Percentiles rank a stretch among this genome's conserved stretches.
These are phyloP conservation scores for Zoanthus sociatus DNA, from an alignment of 92 coral and sea anemone genomes.

Conservation along the genomic window DNA sequence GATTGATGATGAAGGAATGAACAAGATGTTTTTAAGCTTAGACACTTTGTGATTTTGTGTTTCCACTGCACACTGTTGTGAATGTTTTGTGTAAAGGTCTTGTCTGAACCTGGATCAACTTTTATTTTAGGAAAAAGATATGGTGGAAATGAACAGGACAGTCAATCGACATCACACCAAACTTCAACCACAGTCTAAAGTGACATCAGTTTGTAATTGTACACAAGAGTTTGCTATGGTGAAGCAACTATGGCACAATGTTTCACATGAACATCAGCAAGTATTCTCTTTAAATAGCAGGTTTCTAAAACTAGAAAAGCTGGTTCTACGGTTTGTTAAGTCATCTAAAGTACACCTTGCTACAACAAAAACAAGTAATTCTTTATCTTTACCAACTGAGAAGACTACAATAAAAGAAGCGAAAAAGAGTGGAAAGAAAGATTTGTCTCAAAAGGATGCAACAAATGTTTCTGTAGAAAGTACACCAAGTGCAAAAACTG, in stretches of 20 bases:
- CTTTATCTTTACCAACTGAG: not conserved
- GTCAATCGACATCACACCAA: constrained; percentile 21
- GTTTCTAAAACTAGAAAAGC: constrained; percentile 8
- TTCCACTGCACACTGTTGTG: not conserved
- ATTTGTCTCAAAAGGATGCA: constrained; percentile 10
- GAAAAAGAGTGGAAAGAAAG: constrained; percentile 42
- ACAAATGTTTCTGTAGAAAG: not conserved
- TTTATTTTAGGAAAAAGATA: constrained; percentile 14
- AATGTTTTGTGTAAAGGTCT: not conserved
- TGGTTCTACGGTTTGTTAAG: constrained; percentile 10
- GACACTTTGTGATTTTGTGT: too few relatives aligned
- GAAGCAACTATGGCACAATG: constrained; percentile 25
- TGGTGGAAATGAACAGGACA: constrained; percentile 27
- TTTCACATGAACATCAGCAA: constrained; percentile 32
- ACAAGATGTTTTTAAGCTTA: too few relatives aligned
- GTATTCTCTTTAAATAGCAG: constrained; percentile 2
- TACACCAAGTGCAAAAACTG: too few relatives aligned
- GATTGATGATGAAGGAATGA: too few relatives aligned
- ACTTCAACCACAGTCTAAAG: constrained; percentile 1
- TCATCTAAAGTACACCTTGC: not conserved
- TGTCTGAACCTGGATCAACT: not conserved
- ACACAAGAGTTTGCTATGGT: constrained; percentile 3
- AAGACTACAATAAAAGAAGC: not conserved
- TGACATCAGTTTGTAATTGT: constrained; percentile 27
- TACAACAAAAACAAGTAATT: not conserved